Base-by-base conservation (phyloP, 2,888 invertebrate genomes). In the Ochlodes sylvanus region DNA sequence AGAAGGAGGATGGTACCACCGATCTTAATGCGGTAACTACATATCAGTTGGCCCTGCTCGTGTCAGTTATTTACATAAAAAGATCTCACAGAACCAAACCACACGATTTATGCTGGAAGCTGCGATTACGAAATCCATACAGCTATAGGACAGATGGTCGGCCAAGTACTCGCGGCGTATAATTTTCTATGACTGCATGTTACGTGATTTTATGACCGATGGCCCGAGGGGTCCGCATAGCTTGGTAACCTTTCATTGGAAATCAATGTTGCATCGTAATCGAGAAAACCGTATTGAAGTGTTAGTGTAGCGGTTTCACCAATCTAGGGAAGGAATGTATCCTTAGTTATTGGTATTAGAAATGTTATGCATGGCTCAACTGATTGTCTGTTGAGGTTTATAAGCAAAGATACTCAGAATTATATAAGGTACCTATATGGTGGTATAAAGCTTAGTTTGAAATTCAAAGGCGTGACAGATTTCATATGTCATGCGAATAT, bases 41-140 rank as follows among this genome's bases (percentile, higher is more conserved):
- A n/a, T n/a, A n/a, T n/a, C n/a, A n/a, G n/a, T 38, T 12, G 12
- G 38, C 9, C 38, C 12, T n/a, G n/a, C 3, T 27, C 27, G 27
- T 27, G 27, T 27, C 27, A 27, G 5, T n/a, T 38, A 38, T 38
- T 38, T 38, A 38, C 38, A 38, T 38, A 38, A 38, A 38, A 38
- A 38, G 1, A 38, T 12, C 38, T 38, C 10, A 9, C 9, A 12
- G 9, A 9, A 12, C 10, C 38, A 38, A 38, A 38, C 38, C 38
- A 38, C 38, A 38, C 38, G 9, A 34, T 34, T 44, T 80, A 44
- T n/a, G 80, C 19, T 19, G 6, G 5, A 50, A 19, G 19, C 78
- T 79, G 76, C 72, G 79, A 84, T 84, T 84, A 85, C 75, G 75
- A 78, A 79, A 77, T 80, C 80, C 77, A 84, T 84, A 80, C 71